Percentiles rank a stretch among this genome's conserved stretches.
Evolutionary conservation across 1,140 invertebrate genomes (phyloP).

Genomic region (Drosophila tani): DNA sequence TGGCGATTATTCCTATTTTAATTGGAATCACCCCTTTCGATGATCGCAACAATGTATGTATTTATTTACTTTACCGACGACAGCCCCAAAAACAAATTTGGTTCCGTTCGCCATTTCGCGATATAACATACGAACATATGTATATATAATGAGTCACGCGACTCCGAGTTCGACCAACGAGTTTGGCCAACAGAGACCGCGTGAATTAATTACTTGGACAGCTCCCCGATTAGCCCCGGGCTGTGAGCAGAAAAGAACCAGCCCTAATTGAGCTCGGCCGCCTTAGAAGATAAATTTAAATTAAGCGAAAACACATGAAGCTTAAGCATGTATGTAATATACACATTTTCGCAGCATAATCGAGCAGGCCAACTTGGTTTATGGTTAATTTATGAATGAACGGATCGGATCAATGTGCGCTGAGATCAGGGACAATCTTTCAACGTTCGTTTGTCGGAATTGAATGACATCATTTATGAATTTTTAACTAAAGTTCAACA

Average conservation of each 20-base stretch:
- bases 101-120: slow-evolving; percentile 36
- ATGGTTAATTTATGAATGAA: slow-evolving; percentile 38
- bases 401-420: slow-evolving; percentile 24
- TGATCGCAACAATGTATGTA: slow-evolving; percentile 2
- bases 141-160: slow-evolving; percentile 40
- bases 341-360: slow-evolving; percentile 35
- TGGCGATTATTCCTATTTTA: not conserved
- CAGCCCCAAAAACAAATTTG: slow-evolving; percentile 10
- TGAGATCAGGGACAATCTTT: slow-evolving; percentile 45
- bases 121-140: slow-evolving; percentile 14
- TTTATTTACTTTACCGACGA: slow-evolving; percentile 21
- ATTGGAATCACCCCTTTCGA: slow-evolving; percentile 10
- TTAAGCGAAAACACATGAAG: slow-evolving; percentile 33
- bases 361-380: not conserved
- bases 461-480: slow-evolving; percentile 42
- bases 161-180: slow-evolving; percentile 39
- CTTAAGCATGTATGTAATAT: slow-evolving; percentile 9
- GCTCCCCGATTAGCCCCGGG: slow-evolving; percentile 17
- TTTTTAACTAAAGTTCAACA: slow-evolving; percentile 14
- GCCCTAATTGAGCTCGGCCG: slow-evolving; percentile 41
- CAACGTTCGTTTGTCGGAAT: slow-evolving; percentile 7
- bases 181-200: slow-evolving; percentile 42
- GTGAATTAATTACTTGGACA: slow-evolving; percentile 49
- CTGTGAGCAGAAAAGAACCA: slow-evolving; percentile 24
- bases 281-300: slow-evolving; percentile 39